Evolutionary conservation across 2,797 vertebrate genomes (phyloP).

Genomic region (Diceros bicornis): DNA sequence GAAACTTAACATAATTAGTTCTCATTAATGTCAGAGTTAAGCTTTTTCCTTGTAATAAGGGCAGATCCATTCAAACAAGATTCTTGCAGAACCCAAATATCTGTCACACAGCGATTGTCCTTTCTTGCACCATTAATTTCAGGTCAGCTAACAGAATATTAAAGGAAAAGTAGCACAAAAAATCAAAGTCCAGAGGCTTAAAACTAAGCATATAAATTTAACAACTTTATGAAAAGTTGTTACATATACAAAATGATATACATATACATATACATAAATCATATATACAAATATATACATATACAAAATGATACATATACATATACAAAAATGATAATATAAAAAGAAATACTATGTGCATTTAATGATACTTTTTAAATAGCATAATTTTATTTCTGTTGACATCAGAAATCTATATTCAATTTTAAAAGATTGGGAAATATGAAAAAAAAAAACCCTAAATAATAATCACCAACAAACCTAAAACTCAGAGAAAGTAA

Average conservation of each 20-base stretch:
- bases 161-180: background rate
- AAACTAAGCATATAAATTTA: background rate
- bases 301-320: no score
- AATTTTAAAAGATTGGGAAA: background rate
- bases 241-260: no score
- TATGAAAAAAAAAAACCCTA: background rate
- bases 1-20: conserved; percentile 78
- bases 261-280: no score
- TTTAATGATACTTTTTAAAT: background rate
- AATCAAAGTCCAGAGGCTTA: background rate
- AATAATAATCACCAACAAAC: background rate
- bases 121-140: conserved; percentile 75
- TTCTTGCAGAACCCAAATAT: conserved; percentile 63
- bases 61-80: conserved; percentile 62
- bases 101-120: conserved; percentile 63
- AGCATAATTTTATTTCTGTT: background rate
- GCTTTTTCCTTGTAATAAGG: conserved; percentile 67
- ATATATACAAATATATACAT: no score
- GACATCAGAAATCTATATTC: background rate
- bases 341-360: background rate
- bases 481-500: background rate
- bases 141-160: conserved; percentile 56
- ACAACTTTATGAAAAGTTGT: background rate
- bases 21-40: conserved; percentile 75
- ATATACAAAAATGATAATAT: background rate